Base-by-base conservation (phyloP, 2,888 invertebrate genomes). In the Spilosoma lubricipeda region DNA sequence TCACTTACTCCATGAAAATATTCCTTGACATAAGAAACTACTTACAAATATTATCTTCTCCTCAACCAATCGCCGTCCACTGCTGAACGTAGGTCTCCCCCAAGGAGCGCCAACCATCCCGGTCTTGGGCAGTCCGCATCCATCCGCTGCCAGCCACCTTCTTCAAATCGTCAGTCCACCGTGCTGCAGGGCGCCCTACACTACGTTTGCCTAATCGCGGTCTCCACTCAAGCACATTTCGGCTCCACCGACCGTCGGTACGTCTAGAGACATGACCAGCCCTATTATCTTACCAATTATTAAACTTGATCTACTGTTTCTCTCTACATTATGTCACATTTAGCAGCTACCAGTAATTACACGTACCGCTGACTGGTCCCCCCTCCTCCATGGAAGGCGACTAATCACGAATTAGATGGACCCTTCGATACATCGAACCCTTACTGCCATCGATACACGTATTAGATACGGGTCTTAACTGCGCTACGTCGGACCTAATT, bases 321-420 rank as follows among this genome's bases (percentile, higher is more conserved):
- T 36, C 13, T 3, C n/a, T 72, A 72, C 66, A 18, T 70, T 75
- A 59, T 67, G 63, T 3, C 27, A 0, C 63, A 70, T n/a, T 66
- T 39, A 23, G 59, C 36, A 67, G 52, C 72, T 45, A 52, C 67
- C 73, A 78, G 77, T 82, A 84, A 85, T 84, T 84, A 84, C 84
- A 80, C 80, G 84, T 85, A 80, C 74, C 81, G 80, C 86, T 84
- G 84, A 85, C 85, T 82, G 67, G 36, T 20, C 30, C n/a, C 67
- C 72, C 73, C 52, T 42, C 9, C 48, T 9, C 18, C 23, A 5
- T 39, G 70, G 76, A 67, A 63, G 67, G 75, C 67, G 70, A 73
- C 72, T 76, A 76, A 73, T 76, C 76, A 76, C 76, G 59, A 70
- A 76, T 73, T 73, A 73, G 73, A 73, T 76, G 76, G 67, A 63